Base-by-base conservation (phyloP, 2,888 invertebrate genomes). In the Caenorhabditis zanzibari region DNA sequence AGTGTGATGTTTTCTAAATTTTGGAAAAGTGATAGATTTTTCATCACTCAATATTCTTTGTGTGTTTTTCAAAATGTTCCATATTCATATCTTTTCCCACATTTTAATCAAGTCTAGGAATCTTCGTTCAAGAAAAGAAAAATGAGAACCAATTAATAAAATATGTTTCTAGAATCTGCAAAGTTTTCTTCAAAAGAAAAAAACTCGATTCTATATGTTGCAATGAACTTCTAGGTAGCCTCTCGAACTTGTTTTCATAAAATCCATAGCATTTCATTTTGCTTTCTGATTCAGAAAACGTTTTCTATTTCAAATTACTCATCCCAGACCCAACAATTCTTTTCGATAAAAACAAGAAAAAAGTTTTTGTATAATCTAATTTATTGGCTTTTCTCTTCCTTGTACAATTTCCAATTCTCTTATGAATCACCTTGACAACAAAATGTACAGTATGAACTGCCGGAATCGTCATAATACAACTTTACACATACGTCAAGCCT, bases 61-160 rank as follows among this genome's bases (percentile, higher is more conserved):
- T 1, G 19, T 54, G 54, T 54, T 54, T 54, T 54, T 54, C 24
- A 12, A 54, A 54, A 14, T 14, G n/a, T 19, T 47, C 47, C 10
- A 44, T 44, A 44, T 52, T 52, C 22, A 19, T 19, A 2, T 54
- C 10, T 54, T 54, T 26, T 24, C 14, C 14, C 54, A 26, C 54
- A 54, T 54, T 54, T 5, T 26, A 47, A 54, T 54, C 14, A 14
- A 54, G 54, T 54, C 54, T 54, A 54, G 24, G 26, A 54, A 54
- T 54, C 54, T 24, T 24, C 24, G 49, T 49, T 49, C 49, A 19
- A 49, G 44, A 44, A 44, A 7, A 6, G 52, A 52, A 44, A 44
- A 2, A 12, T 12, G 14, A 16, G 2, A n/a, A 6, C 26, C 14
- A 26, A 26, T 54, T 6, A 54, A 54, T 54, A 12, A 54, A 54